Base-by-base conservation (phyloP, 2,797 vertebrate genomes). In the Crotalus adamanteus region DNA sequence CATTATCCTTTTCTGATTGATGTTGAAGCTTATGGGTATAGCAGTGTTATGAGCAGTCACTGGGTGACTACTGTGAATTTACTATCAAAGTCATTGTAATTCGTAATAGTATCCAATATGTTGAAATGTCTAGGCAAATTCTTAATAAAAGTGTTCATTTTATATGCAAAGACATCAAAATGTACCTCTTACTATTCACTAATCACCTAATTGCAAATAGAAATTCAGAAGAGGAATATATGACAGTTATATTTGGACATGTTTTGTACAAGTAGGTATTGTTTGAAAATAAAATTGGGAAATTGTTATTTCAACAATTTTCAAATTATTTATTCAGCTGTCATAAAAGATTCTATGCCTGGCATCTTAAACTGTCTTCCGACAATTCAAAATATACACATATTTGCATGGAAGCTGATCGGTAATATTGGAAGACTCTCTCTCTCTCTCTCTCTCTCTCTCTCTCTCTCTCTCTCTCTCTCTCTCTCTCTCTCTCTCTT, bases 201-300 rank as follows among this genome's bases (percentile, higher is more conserved):
- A 42, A 22, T 83, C 8, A 83, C 37, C 73, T 25, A 47, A 83
- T 47, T 47, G 20, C 9, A 90, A 90, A 28, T 26, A 22, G 47
- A 22, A 13, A 47, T 26, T 3, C 53, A 69, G 53, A 65, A 7
- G 18, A 88, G 53, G 56, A 6, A 26, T 6, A 61, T 47, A 51
- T 63, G 57, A 86, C 31, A 14, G 53, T 37, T 59, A 18, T 31
- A 7, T 55, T 86, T 57, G 28, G 47, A 2, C 31, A 87, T 0
- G 28, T 90, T 56, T 42, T 47, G 20, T 59, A 26, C 16, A 22
- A 61, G 5, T 47, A 90, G 14, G 42, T 0, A 31, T 42, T 88
- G 53, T 88, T 9, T 87, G 22, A 20, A 0, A 0, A 86, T 0
- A 57, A 28, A 0, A 0, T 25, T 0, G 18, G 59, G 8, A 18